These are phyloP conservation scores for Nymphalis io DNA, from an alignment of 1,140 invertebrate species.

Conservation along the genomic window DNA sequence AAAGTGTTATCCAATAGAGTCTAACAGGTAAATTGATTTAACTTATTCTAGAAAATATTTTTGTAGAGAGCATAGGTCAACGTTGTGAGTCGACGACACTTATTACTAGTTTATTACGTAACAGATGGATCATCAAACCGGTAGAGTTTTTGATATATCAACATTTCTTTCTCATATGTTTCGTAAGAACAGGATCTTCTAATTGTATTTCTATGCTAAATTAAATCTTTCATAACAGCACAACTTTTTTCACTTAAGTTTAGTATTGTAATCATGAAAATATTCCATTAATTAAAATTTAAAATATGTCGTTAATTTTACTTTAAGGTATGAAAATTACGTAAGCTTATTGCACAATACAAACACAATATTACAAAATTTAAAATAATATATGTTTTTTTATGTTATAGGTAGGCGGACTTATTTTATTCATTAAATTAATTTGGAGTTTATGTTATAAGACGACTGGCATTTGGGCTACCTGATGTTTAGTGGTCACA, in stretches of 20 bases:
- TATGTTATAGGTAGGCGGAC: no score
- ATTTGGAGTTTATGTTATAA: no score
- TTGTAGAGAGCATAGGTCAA: slow-evolving; percentile 38
- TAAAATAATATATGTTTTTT: no score
- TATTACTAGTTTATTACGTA: slow-evolving; percentile 37
- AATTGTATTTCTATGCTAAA: slow-evolving; percentile 27
- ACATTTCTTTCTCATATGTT: slow-evolving; percentile 34
- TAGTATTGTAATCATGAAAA: not conserved
- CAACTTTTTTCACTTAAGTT: not conserved
- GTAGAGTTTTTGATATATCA: slow-evolving; percentile 36
- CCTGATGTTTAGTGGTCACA: no score
- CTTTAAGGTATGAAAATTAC: no score
- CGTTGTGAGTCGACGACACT: slow-evolving; percentile 27
- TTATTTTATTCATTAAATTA: no score
- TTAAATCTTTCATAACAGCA: not conserved
- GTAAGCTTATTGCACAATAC: no score
- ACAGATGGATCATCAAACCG: slow-evolving; percentile 37
- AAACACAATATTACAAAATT: no score
- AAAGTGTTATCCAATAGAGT: slow-evolving; percentile 10
- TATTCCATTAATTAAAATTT: not conserved
- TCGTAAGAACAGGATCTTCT: slow-evolving; percentile 36
- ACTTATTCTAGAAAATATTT: slow-evolving; percentile 36
- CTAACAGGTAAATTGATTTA: slow-evolving; percentile 28
- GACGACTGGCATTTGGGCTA: no score
- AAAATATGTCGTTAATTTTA: no score